These are phyloP conservation scores for Nebria salina DNA, from an alignment of 2,888 invertebrate species.

Conservation along the genomic window DNA sequence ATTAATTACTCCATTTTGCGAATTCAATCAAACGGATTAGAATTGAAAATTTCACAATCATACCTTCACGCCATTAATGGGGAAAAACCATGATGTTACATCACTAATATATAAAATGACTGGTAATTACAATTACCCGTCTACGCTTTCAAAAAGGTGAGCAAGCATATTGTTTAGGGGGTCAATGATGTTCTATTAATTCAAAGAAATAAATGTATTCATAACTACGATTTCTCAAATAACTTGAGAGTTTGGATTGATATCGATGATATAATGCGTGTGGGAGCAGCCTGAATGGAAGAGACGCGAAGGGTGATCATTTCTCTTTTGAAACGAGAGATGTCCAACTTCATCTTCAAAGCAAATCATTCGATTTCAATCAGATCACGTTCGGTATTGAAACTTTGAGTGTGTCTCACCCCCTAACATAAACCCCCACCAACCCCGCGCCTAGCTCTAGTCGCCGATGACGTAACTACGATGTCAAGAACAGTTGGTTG, in stretches of 20 bases:
- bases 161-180: neutral
- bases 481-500: neutral
- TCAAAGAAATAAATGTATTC: conserved; percentile 7
- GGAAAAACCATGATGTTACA: no score
- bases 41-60: no score
- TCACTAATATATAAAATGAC: no score
- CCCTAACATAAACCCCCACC: neutral
- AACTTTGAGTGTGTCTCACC: conserved; percentile 22
- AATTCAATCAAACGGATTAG: conserved; percentile 12
- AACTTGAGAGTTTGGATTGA: neutral
- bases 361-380: conserved; percentile 40
- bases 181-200: neutral
- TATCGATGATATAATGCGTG: neutral
- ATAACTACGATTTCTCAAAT: conserved; percentile 13
- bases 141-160: neutral
- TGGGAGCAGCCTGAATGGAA: conserved; percentile 17
- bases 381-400: conserved; percentile 41
- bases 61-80: no score
- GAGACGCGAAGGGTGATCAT: conserved; percentile 21
- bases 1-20: conserved; percentile 18
- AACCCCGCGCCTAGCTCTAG: neutral
- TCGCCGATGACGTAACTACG: neutral
- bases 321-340: conserved; percentile 29
- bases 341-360: conserved; percentile 25
- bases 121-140: no score